These are phyloP conservation scores for Andrena dorsata DNA, from an alignment of 2,888 invertebrate genomes.

Conservation along the genomic window DNA sequence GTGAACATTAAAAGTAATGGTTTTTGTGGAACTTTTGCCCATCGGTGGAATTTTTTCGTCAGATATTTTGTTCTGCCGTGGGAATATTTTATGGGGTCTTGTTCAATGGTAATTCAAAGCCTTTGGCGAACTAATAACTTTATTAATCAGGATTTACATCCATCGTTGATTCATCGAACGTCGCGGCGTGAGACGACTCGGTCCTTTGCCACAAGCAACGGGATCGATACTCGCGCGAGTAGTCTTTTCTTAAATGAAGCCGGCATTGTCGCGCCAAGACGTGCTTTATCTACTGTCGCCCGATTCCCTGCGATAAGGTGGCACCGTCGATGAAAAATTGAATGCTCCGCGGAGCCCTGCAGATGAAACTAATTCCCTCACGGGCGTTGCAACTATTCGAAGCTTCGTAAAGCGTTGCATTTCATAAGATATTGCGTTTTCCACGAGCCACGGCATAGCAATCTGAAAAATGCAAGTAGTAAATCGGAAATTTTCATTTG, in stretches of 20 bases:
- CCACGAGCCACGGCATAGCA: not conserved
- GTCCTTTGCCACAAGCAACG: constrained; percentile 27
- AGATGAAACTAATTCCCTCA: constrained; percentile 52
- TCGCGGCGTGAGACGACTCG: constrained; percentile 12
- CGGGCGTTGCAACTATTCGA: constrained; percentile 13
- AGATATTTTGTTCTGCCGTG: not conserved
- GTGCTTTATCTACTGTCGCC: constrained; percentile 62
- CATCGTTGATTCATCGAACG: constrained; percentile 46
- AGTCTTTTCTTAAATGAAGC: constrained; percentile 61
- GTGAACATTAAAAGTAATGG: too few relatives aligned
- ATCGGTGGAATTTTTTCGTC: not conserved
- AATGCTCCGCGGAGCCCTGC: constrained; percentile 7
- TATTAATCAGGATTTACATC: constrained; percentile 57
- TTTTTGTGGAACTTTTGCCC: not conserved
- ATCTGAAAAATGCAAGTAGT: not conserved
- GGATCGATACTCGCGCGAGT: constrained; percentile 62
- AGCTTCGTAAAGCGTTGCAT: not conserved
- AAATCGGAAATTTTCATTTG: too few relatives aligned
- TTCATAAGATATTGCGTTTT: not conserved
- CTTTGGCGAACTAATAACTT: constrained; percentile 36
- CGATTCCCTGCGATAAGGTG: constrained; percentile 33
- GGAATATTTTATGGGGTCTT: not conserved
- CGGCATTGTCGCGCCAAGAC: constrained; percentile 56
- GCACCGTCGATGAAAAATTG: constrained; percentile 29
- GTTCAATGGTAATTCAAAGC: not conserved